These are phyloP conservation scores for Baccha elongata DNA, from an alignment of 2,888 invertebrate genomes.

Conservation along the genomic window DNA sequence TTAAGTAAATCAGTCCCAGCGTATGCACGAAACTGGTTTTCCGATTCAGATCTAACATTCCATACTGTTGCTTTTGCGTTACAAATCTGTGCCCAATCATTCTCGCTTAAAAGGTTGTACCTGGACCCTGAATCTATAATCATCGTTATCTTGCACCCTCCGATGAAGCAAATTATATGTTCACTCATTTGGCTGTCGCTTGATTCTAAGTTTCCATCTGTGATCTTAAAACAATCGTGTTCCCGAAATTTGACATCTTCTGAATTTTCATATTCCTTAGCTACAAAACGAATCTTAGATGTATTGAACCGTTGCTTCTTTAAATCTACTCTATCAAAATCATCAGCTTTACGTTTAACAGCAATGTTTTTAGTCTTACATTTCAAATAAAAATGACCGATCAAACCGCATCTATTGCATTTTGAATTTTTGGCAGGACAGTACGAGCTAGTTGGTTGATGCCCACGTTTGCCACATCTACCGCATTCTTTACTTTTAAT, in stretches of 20 bases:
- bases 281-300: constrained; percentile 24
- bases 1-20: constrained; percentile 49
- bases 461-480: constrained; percentile 66
- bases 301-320: background rate
- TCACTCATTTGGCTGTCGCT: constrained; percentile 1
- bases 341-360: constrained; percentile 31
- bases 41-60: constrained; percentile 46
- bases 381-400: constrained; percentile 54
- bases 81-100: constrained; percentile 42
- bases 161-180: constrained; percentile 45
- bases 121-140: constrained; percentile 58
- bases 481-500: constrained; percentile 43
- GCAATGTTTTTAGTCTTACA: constrained; percentile 45
- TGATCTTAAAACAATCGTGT: constrained; percentile 31
- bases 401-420: constrained; percentile 49
- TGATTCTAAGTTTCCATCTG: background rate
- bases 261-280: constrained; percentile 3
- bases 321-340: constrained; percentile 9
- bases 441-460: constrained; percentile 32
- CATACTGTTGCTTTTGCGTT: constrained; percentile 33
- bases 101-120: constrained; percentile 48
- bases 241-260: background rate
- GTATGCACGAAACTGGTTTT: constrained; percentile 58
- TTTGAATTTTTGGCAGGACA: constrained; percentile 45
- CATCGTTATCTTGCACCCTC: constrained; percentile 45